Percentiles rank a stretch among this genome's conserved stretches.
phyloP scores from a whole-genome alignment of 2,888 invertebrate genomes.

The Muscina levida region DNA sequence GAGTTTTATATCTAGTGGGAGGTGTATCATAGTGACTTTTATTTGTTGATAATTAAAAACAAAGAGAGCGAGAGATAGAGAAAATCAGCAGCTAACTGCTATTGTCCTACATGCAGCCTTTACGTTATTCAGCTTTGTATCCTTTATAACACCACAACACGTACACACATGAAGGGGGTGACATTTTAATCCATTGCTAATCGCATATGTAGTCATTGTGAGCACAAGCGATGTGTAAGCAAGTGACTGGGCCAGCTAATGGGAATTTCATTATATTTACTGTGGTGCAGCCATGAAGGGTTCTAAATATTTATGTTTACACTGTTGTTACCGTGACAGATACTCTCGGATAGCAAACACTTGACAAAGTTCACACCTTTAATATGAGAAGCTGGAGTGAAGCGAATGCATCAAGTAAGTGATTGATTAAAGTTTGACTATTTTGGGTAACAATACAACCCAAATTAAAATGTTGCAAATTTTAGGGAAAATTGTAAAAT shows the following conservation, averaged over 20 bases:
- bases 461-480: constrained; percentile 3
- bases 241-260: too few species aligned
- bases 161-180: constrained; percentile 69
- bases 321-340: constrained; percentile 14
- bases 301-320: constrained; percentile 20
- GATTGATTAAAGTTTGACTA: constrained; percentile 2
- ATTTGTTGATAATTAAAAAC: constrained; percentile 65
- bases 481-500: too few species aligned
- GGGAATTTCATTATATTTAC: too few species aligned
- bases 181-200: constrained; percentile 77
- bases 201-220: constrained; percentile 72
- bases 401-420: neutral
- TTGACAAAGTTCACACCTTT: constrained; percentile 34
- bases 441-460: neutral
- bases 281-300: neutral
- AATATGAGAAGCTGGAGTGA: neutral
- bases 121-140: neutral
- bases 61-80: constrained; percentile 38
- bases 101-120: neutral
- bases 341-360: constrained; percentile 6
- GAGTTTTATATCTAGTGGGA: constrained; percentile 12
- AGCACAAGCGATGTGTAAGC: too few species aligned
- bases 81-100: neutral
- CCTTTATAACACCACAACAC: neutral
- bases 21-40: constrained; percentile 65